Base-by-base conservation (phyloP, 1,140 invertebrate genomes). In the Hormaphis cornu region DNA sequence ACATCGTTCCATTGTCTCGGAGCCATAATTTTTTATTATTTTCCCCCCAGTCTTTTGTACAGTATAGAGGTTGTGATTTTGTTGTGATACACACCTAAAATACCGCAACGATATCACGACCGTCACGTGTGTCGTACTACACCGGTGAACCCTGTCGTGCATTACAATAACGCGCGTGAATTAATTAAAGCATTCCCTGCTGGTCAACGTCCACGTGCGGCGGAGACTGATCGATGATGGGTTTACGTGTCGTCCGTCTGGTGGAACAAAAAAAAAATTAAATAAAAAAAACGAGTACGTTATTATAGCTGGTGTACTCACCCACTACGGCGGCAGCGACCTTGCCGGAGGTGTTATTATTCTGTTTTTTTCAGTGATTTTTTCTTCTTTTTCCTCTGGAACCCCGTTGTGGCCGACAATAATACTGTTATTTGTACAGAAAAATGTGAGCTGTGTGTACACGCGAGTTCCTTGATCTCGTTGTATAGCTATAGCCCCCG, bases 41-140 rank as follows among this genome's bases (percentile, higher is more conserved):
- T 22, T 40, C 10, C n/a, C 54, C 40, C 40, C 54, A 58, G 54
- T 58, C 54, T 35, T 58, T 58, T 35, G 33, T 37, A 58, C 40
- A 40, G n/a, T n/a, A n/a, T n/a, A n/a, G n/a, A n/a, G n/a, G n/a
- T n/a, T n/a, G n/a, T n/a, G n/a, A n/a, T n/a, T n/a, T n/a, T n/a
- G n/a, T n/a, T n/a, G n/a, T n/a, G n/a, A 58, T 50, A 22, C 37
- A 56, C 6, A 18, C 1, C 3, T n/a, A n/a, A n/a, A n/a, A n/a
- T n/a, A n/a, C n/a, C n/a, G n/a, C n/a, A n/a, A 2, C 20, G 53
- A 37, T 56, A 56, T 3, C 33, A 58, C n/a, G n/a, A n/a, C 40
- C 54, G 37, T 56, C 54, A 58, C 54, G 54, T 58, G n/a, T n/a
- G n/a, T n/a, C n/a, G n/a, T n/a, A n/a, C n/a, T n/a, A n/a, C n/a